Percentiles rank a stretch among this genome's conserved stretches.
These are phyloP conservation scores for Pelodiscus sinensis DNA, from an alignment of 2,113 vertebrate species.

Conservation along the genomic window DNA sequence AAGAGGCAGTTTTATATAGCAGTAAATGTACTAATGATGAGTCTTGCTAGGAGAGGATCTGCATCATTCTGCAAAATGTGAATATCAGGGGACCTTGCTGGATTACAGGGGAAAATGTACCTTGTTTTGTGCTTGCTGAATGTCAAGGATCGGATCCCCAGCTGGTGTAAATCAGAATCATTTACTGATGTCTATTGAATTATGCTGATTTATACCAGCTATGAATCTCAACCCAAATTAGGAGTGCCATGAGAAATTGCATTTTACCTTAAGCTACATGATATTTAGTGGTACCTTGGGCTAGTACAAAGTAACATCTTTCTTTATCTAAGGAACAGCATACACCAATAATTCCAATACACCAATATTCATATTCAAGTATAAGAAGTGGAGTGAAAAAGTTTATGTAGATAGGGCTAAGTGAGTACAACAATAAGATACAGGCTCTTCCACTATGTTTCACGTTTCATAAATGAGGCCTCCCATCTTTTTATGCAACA, in stretches of 20 bases:
- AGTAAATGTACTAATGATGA: background rate
- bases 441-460: background rate
- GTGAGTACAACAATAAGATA: background rate
- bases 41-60: background rate
- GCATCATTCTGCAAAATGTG: background rate
- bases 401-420: background rate
- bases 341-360: background rate
- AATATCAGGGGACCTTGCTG: background rate
- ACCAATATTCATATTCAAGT: background rate
- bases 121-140: background rate
- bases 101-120: too few relatives aligned
- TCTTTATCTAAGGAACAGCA: background rate
- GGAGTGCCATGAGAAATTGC: background rate
- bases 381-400: background rate
- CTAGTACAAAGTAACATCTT: background rate
- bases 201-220: background rate
- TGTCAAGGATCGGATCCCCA: background rate
- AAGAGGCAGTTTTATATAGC: background rate
- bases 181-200: background rate
- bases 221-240: background rate
- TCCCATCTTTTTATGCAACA: background rate
- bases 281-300: background rate
- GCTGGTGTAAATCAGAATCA: background rate
- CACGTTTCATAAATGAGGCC: background rate
- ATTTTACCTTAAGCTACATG: background rate